Evolutionary conservation across 1,140 invertebrate species (phyloP).

Genomic region (Phortica variegata): DNA sequence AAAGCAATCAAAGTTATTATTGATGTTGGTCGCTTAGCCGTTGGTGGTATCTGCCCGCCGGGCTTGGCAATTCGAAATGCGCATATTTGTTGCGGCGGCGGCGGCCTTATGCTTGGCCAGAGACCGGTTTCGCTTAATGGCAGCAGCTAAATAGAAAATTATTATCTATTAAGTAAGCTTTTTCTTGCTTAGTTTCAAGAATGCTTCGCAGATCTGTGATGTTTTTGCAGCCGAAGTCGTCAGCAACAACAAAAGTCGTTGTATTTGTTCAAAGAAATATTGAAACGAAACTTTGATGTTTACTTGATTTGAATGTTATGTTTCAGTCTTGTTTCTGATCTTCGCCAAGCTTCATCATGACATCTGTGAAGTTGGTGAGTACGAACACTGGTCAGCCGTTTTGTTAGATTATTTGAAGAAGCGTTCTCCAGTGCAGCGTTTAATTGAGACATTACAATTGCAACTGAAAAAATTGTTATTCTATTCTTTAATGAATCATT

Average conservation of each 20-base stretch:
- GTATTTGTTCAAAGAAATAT: no score
- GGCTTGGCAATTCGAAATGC: no score
- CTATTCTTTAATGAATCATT: conserved; percentile 8
- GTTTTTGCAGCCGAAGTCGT: no score
- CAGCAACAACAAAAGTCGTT: no score
- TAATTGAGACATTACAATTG: not conserved
- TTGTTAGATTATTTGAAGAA: conserved; percentile 5
- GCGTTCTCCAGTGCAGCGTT: not conserved
- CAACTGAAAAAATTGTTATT: conserved; percentile 14
- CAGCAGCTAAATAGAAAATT: conserved; percentile 17
- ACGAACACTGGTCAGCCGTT: no score
- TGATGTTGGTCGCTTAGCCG: no score
- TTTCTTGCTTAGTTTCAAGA: conserved; percentile 7
- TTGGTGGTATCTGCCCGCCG: no score
- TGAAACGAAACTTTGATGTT: conserved; percentile 16
- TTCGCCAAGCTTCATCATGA: conserved; percentile 46
- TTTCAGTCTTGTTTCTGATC: conserved; percentile 46
- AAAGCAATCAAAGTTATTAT: no score
- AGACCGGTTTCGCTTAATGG: conserved; percentile 23
- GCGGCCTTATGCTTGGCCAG: no score
- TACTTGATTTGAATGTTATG: conserved; percentile 17
- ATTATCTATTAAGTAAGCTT: conserved; percentile 14
- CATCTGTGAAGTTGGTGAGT: conserved; percentile 49
- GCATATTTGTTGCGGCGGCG: no score
- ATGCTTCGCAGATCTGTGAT: conserved; percentile 37